A percentile compares a stretch with the other conserved stretches of the same genome.
These are phyloP conservation scores for Threskiornis aethiopicus DNA, from an alignment of 2,797 vertebrate genomes.

Conservation along the genomic window DNA sequence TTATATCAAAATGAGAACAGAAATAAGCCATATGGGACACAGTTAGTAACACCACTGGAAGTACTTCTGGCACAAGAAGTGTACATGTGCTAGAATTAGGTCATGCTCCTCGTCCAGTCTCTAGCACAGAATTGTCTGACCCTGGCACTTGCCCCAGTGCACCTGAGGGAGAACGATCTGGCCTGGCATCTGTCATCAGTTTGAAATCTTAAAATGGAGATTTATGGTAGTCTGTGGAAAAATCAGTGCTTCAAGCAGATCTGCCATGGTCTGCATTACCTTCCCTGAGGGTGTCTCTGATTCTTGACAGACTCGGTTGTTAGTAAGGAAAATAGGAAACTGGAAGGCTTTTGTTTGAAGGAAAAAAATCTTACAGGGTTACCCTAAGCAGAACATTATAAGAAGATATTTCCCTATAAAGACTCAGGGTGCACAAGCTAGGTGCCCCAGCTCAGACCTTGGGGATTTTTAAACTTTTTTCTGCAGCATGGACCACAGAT, in stretches of 20 bases:
- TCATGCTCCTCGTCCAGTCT: slow-evolving; percentile 67
- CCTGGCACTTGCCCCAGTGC: slow-evolving; percentile 66
- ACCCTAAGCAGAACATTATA: background rate
- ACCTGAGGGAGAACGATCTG: slow-evolving; percentile 74
- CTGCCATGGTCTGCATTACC: background rate
- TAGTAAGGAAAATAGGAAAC: background rate
- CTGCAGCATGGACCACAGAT: background rate
- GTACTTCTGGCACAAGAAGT: slow-evolving; percentile 50
- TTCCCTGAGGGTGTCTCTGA: slow-evolving; percentile 7
- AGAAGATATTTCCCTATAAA: background rate
- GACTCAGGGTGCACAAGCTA: background rate
- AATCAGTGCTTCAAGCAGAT: background rate
- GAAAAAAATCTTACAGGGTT: background rate
- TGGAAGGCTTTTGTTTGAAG: background rate
- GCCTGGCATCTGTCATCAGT: slow-evolving; percentile 64
- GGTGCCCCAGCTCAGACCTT: background rate
- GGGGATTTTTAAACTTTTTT: background rate
- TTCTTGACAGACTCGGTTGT: background rate
- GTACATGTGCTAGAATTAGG: slow-evolving; percentile 71
- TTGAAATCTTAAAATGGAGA: slow-evolving; percentile 40
- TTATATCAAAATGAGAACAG: background rate
- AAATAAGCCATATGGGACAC: slow-evolving; percentile 69
- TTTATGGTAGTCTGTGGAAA: background rate
- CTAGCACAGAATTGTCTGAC: slow-evolving; percentile 57
- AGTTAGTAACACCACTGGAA: slow-evolving; percentile 64